Base-by-base conservation (phyloP, 2,888 invertebrate species). In the Masnerella sp. region DNA sequence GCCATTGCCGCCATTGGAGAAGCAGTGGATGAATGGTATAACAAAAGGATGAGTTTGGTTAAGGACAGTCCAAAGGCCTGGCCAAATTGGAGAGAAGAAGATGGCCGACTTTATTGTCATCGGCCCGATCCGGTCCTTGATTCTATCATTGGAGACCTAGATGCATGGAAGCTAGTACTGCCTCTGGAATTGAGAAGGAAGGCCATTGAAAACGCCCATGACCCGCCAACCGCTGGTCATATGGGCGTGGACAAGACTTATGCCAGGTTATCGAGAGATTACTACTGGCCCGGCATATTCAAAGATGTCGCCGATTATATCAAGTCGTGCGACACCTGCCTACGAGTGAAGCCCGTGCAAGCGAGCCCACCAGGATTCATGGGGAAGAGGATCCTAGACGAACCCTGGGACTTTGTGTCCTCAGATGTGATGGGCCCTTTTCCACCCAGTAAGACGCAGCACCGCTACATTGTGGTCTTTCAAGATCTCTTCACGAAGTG, bases 401-500 rank as follows among this genome's bases (percentile, higher is more conserved):
- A 1, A 4, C 32, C 47, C 1, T 47, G 47, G 47, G 17, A 47
- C 9, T 17, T 30, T 1, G 47, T 59, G 1, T 7, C 38, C 8
- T 12, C 58, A 0, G 43, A 58, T 7, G 15, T 43, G 0, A 43
- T 43, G 45, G 59, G 59, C 0, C 59, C 47, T 8, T 47, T 45
- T 17, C 59, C 59, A 1, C 34, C 34, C 4, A 45, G 25, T 15
- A 12, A 30, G 8, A 36, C 18, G 8, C 36, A 59, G 9, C 18
- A 4, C 4, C 0, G 25, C 7, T 47, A 59, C 7, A 8, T 38
- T 0, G 18, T 59, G 0, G 59, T 59, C 0, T 59, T 59, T 14
- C 47, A 59, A 17, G 45, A 59, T 17, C 2, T 12, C 0, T 59
- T 61, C 14, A 47, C 38, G n/a, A 61, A 38, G 15, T 61, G 47